phyloP scores from a whole-genome alignment of 2,113 vertebrate genomes.

The Myrmecobius fasciatus region DNA sequence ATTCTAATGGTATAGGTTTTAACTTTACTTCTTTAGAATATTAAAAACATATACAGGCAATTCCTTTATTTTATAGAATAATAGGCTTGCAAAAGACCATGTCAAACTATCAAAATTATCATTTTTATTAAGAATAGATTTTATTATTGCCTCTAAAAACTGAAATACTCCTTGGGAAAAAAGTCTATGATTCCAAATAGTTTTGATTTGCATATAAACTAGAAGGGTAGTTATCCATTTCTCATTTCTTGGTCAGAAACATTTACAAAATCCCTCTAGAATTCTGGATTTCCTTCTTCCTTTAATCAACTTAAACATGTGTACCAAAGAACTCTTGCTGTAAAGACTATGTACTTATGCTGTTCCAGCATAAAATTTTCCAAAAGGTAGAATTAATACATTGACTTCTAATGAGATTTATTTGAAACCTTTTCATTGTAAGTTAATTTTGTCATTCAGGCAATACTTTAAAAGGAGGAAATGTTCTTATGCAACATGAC shows the following conservation, averaged over 20 bases:
- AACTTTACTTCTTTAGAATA: background rate
- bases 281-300: slow-evolving; percentile 21
- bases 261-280: slow-evolving; percentile 33
- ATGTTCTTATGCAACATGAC: slow-evolving; percentile 63
- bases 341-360: background rate
- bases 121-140: background rate
- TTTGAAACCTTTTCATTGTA: slow-evolving; percentile 52
- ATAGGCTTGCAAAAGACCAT: background rate
- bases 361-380: slow-evolving; percentile 53
- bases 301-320: background rate
- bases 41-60: background rate
- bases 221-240: slow-evolving; percentile 2
- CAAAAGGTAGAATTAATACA: slow-evolving; percentile 61
- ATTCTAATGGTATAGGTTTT: background rate
- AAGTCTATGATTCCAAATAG: background rate
- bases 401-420: slow-evolving; percentile 61
- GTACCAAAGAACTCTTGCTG: slow-evolving; percentile 39
- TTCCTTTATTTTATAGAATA: background rate
- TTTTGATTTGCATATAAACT: background rate
- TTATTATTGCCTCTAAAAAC: background rate
- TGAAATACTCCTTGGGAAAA: background rate
- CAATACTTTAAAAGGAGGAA: slow-evolving; percentile 65
- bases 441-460: slow-evolving; percentile 53
- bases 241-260: background rate
- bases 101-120: background rate